Evolutionary conservation across 2,888 invertebrate species (phyloP).

Genomic region (Anthrax anthrax): DNA sequence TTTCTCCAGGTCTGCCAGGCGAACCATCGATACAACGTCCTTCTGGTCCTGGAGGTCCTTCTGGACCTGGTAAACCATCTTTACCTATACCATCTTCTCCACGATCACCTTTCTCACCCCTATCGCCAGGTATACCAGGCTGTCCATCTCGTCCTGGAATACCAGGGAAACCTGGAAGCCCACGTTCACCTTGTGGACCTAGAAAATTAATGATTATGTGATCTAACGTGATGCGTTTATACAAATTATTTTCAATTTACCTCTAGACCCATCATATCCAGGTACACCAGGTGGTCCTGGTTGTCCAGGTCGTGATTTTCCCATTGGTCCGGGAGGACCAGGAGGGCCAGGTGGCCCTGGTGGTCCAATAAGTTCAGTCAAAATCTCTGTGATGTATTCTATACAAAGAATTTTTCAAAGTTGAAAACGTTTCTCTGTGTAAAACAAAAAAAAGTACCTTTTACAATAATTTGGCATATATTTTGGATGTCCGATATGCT

Average conservation of each 20-base stretch:
- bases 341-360: conserved; percentile 34
- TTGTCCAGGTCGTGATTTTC: conserved; percentile 49
- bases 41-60: conserved; percentile 52
- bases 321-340: conserved; percentile 40
- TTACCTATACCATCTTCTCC: conserved; percentile 56
- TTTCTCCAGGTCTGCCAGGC: conserved; percentile 58
- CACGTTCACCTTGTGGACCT: conserved; percentile 50
- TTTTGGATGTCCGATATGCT: conserved; percentile 49
- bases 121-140: conserved; percentile 39
- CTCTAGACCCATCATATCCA: conserved; percentile 31
- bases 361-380: conserved; percentile 37
- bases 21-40: conserved; percentile 50
- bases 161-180: conserved; percentile 59
- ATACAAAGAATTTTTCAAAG: conserved; percentile 12
- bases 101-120: conserved; percentile 60
- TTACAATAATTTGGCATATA: conserved; percentile 62
- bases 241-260: neutral
- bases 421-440: neutral
- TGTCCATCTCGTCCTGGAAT: conserved; percentile 44
- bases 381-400: conserved; percentile 64
- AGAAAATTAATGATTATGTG: too few species aligned
- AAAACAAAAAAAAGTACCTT: conserved; percentile 41
- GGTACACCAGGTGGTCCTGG: conserved; percentile 48
- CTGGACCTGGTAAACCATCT: conserved; percentile 57
- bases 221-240: too few species aligned